Evolutionary conservation across 2,797 vertebrate genomes (phyloP), one percentile per base, ranked within the genome.

Genomic region (Chelmon rostratus): DNA sequence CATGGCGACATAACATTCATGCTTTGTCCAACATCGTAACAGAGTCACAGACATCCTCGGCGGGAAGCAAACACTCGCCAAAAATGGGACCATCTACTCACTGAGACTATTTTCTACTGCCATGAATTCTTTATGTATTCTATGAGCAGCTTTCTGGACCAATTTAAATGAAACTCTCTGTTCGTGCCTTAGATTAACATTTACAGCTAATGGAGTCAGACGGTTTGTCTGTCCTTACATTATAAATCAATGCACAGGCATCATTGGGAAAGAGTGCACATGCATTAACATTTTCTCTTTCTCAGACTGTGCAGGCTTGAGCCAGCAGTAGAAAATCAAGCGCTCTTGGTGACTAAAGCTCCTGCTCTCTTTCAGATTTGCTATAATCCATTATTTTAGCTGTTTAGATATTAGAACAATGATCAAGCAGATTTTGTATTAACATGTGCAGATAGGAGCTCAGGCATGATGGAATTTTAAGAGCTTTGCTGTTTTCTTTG

Each of bases 401-500:
- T 50, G 11, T 57, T 46, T 47, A 56, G 13, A n/a, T 19, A 33
- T 28, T 23, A 8, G 21, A 47, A 21, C 1, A 28, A 53, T 62
- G 33, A 33, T 49, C 3, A 15, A 12, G 13, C 5, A 40, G 13
- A 13, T 76, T n/a, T 46, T 58, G 15, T 58, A 13, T 47, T 15
- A 59, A 57, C 10, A 25, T 50, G 52, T 35, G 16, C 13, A 50
- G n/a, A 69, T 15, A 59, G 56, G 50, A 38, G 8, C 50, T 38
- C 11, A 53, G 44, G 46, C 31, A 42, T 56, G 4, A 76, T 57
- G 42, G 44, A 49, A 66, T 66, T 76, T 71, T 42, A 42, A 42
- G 25, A 56, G 28, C 21, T 56, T 49, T 47, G 56, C 57, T 72
- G 33, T 16, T 65, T 38, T 54, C n/a, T 73, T 37, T 79, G 33